Conservation (phyloP, 2,797 vertebrate genomes). For the Pantherophis vulpinus region DNA sequence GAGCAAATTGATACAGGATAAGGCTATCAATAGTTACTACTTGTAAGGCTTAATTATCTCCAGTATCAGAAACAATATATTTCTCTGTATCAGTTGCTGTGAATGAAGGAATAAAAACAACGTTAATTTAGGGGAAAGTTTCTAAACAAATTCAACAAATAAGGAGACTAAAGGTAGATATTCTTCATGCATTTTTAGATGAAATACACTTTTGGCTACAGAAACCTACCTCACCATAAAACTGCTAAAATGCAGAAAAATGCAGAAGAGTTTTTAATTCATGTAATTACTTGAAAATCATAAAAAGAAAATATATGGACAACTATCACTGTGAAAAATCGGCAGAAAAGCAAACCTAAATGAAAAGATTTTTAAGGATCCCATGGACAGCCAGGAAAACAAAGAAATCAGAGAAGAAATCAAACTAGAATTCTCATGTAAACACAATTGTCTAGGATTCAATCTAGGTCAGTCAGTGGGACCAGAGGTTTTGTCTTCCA, state of each 20-base stretch:
- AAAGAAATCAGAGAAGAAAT: not conserved
- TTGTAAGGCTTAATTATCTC: not conserved
- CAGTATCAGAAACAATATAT: not conserved
- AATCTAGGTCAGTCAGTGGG: no score
- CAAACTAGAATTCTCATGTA: not conserved
- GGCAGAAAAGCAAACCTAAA: not conserved
- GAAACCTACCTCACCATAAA: not conserved
- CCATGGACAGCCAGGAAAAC: not conserved
- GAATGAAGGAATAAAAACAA: not conserved
- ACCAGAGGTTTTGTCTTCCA: no score
- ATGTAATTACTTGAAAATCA: not conserved
- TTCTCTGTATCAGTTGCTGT: not conserved
- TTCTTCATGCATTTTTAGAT: not conserved
- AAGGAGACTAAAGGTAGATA: not conserved
- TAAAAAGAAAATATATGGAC: not conserved
- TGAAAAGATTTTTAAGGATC: not conserved
- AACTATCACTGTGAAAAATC: not conserved
- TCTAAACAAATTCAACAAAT: not conserved
- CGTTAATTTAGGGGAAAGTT: not conserved
- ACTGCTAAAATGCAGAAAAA: not conserved
- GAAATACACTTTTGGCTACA: not conserved
- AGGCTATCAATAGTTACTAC: not conserved
- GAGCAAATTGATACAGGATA: not conserved
- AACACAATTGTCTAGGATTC: not conserved
- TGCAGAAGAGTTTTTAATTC: not conserved